Base-by-base conservation (phyloP, 1,140 invertebrate species). In the Calliopsis andreniformis region DNA sequence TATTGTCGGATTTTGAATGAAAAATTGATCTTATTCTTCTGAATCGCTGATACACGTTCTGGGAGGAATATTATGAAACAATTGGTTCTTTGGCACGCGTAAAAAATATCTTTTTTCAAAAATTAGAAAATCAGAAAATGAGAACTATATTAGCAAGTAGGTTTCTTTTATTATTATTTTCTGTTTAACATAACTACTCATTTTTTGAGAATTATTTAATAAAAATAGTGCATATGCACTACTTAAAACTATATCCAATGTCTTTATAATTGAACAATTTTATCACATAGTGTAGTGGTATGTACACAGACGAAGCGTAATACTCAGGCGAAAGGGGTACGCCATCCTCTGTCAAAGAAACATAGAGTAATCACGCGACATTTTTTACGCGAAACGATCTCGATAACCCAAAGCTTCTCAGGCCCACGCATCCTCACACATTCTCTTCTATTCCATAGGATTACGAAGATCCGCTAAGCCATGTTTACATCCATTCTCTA, bases 381-480 rank as follows among this genome's bases (percentile, higher is more conserved):
- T 90, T 90, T 90, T 87, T 90, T 88, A 90, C 58, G 30, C 32
- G 39, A 63, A 86, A 66, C 69, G 76, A 76, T 85, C 79, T 43
- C 78, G 85, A 83, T 83, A 82, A 85, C 78, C 47, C 72, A 64
- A 45, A 6, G 23, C 49, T 70, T 55, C 49, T n/a, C 45, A 39
- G 69, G 23, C 47, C 51, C 35, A 30, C 68, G 64, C 66, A 32
- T 81, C 69, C 83, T 80, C 77, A 63, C 49, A 72, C 62, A 66
- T 84, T 73, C 72, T 28, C 76, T 58, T 78, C 76, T 82, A 84
- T 79, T 84, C 84, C 66, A 56, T 25, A 70, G 80, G 84, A 85
- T 86, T 86, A 86, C 73, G 58, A 61, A 58, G 66, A 86, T 83
- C 84, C 84, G 84, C 83, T 86, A 86, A 86, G 84, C 81, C 84